A percentile compares a stretch with the other conserved stretches of the same genome.
phyloP scores from a whole-genome alignment of 1,140 invertebrate genomes.

The Druon quercuslanigerum region DNA sequence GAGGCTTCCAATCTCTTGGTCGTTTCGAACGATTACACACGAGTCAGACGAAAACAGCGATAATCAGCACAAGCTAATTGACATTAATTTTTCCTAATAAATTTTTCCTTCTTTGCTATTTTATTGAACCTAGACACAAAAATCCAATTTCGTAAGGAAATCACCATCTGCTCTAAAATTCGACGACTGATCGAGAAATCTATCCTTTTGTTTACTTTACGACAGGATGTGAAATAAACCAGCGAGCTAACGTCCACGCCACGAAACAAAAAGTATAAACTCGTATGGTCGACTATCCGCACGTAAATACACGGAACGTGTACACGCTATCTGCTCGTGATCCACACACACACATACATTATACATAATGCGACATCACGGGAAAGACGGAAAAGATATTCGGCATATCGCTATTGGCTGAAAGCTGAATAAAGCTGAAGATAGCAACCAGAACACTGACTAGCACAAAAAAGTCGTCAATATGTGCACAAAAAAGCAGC shows the following conservation, averaged over 20 bases:
- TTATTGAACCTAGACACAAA: not conserved
- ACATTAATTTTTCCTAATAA: not conserved
- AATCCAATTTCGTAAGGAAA: not conserved
- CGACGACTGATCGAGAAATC: not conserved
- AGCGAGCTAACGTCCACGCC: not conserved
- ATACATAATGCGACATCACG: constrained; percentile 42
- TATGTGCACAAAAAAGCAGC: too few species aligned
- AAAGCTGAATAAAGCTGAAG: not conserved
- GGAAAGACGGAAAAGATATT: constrained; percentile 38
- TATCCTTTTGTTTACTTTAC: not conserved
- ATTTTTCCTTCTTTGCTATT: not conserved
- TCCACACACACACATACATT: constrained; percentile 16
- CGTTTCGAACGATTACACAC: constrained; percentile 16
- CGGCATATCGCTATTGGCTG: constrained; percentile 36
- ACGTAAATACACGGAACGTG: not conserved
- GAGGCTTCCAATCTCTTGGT: not conserved
- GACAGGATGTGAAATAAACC: not conserved
- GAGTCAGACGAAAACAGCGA: constrained; percentile 18
- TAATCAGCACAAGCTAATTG: constrained; percentile 4
- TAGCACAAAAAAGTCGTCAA: not conserved
- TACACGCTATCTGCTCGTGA: not conserved
- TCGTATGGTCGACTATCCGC: too few species aligned
- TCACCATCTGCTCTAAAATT: not conserved
- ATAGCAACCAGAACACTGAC: not conserved
- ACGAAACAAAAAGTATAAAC: too few species aligned